Conservation (phyloP, 2,113 vertebrate species). For the Ibidorhyncha struthersii region DNA sequence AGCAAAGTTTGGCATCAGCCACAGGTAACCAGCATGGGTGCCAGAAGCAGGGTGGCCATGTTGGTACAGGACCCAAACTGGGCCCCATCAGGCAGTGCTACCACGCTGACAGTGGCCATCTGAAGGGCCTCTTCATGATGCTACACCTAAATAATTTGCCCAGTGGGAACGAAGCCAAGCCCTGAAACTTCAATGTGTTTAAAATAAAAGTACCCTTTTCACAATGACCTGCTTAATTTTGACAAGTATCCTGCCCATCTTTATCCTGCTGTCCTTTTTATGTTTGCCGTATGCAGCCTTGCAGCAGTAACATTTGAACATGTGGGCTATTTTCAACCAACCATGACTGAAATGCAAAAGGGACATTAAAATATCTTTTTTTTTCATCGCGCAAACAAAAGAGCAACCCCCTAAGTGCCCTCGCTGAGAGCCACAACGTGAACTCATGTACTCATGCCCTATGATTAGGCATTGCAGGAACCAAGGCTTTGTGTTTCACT, state of each 20-base stretch:
- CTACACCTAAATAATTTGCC: not conserved
- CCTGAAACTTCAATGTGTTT: not conserved
- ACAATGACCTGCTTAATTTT: not conserved
- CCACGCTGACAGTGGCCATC: not conserved
- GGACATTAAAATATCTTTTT: not conserved
- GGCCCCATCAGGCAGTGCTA: fast-evolving
- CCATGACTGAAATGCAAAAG: not conserved
- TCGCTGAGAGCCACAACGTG: not conserved
- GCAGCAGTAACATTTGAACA: not conserved
- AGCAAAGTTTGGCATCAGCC: not conserved
- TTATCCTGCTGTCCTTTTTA: not conserved
- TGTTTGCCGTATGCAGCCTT: not conserved
- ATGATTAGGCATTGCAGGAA: not conserved
- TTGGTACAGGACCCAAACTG: not conserved
- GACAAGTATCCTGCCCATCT: not conserved
- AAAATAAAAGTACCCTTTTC: not conserved
- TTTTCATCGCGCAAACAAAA: not conserved
- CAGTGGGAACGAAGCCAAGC: not conserved
- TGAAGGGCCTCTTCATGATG: not conserved
- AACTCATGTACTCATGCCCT: not conserved
- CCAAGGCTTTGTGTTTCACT: not conserved
- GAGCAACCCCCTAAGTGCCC: not conserved
- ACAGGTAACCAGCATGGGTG: fast-evolving
- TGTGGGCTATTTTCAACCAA: not conserved
- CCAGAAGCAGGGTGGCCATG: not conserved